phyloP scores from a whole-genome alignment of 2,888 invertebrate genomes.

The Charanyca ferruginea region DNA sequence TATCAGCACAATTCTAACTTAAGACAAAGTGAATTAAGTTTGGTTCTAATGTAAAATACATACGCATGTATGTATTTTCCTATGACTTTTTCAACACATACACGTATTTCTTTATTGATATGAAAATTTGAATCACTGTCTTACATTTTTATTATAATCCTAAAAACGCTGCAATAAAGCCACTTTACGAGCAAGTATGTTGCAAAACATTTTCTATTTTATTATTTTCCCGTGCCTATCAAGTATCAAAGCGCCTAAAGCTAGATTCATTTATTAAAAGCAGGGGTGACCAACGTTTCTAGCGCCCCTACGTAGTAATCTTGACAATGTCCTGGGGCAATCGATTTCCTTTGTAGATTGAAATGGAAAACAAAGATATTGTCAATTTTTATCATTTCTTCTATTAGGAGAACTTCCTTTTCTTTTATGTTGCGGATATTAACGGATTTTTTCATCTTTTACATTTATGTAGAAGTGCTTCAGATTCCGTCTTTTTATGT shows the following conservation, averaged over 20 bases:
- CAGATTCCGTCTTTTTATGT: background rate
- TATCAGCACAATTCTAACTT: no score
- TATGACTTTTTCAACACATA: no score
- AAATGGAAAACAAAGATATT: constrained; percentile 87
- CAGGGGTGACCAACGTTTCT: constrained; percentile 70
- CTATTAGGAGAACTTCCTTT: constrained; percentile 58
- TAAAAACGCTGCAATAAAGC: no score
- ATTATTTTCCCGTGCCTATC: constrained; percentile 34
- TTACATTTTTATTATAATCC: no score
- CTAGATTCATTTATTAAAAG: constrained; percentile 81
- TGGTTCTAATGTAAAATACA: no score
- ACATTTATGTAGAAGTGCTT: background rate
- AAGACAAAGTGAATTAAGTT: no score
- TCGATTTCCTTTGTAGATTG: constrained; percentile 86
- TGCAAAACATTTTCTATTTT: no score
- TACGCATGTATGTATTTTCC: no score
- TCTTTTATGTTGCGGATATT: constrained; percentile 54
- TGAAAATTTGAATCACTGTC: no score
- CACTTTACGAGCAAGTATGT: no score
- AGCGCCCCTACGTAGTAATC: constrained; percentile 74
- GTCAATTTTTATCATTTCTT: constrained; percentile 74
- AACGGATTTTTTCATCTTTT: constrained; percentile 2
- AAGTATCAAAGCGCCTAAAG: constrained; percentile 63
- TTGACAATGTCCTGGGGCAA: constrained; percentile 80
- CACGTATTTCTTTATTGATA: no score